phyloP scores from a whole-genome alignment of 2,888 invertebrate species.

The Tetragonula carbonaria region DNA sequence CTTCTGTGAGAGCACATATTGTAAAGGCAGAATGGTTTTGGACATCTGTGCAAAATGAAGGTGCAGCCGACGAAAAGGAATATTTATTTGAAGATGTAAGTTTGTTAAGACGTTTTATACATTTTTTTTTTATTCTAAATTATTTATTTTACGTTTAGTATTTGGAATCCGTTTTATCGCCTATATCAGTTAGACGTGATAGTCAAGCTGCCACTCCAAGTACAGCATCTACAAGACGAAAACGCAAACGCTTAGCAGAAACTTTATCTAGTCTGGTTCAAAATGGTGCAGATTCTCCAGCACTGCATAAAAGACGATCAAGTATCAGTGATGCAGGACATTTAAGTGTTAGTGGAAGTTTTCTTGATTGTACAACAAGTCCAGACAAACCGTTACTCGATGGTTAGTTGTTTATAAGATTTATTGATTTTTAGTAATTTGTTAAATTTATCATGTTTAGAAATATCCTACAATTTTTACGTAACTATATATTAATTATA shows the following conservation, averaged over 20 bases:
- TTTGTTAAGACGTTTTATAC: slow-evolving; percentile 64
- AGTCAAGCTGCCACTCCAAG: slow-evolving; percentile 85
- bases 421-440: slow-evolving; percentile 12
- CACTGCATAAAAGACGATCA: slow-evolving; percentile 91
- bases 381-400: slow-evolving; percentile 87
- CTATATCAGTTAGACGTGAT: slow-evolving; percentile 85
- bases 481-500: not conserved
- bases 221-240: slow-evolving; percentile 87
- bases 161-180: slow-evolving; percentile 85
- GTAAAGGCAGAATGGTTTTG: slow-evolving; percentile 99
- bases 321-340: slow-evolving; percentile 94
- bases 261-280: slow-evolving; percentile 86
- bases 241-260: slow-evolving; percentile 92
- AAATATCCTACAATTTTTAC: not conserved
- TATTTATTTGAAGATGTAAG: slow-evolving; percentile 94
- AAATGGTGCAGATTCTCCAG: slow-evolving; percentile 85
- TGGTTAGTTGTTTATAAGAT: slow-evolving; percentile 69
- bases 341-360: slow-evolving; percentile 93
- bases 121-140: slow-evolving; percentile 18
- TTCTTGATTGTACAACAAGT: slow-evolving; percentile 94
- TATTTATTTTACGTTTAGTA: slow-evolving; percentile 79
- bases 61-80: slow-evolving; percentile 95
- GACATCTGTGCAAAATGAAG: slow-evolving; percentile 98
- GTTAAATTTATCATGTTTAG: not conserved
- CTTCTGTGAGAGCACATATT: slow-evolving; percentile 88